phyloP scores from a whole-genome alignment of 1,140 invertebrate species.

The Protaetia brevitarsis region DNA sequence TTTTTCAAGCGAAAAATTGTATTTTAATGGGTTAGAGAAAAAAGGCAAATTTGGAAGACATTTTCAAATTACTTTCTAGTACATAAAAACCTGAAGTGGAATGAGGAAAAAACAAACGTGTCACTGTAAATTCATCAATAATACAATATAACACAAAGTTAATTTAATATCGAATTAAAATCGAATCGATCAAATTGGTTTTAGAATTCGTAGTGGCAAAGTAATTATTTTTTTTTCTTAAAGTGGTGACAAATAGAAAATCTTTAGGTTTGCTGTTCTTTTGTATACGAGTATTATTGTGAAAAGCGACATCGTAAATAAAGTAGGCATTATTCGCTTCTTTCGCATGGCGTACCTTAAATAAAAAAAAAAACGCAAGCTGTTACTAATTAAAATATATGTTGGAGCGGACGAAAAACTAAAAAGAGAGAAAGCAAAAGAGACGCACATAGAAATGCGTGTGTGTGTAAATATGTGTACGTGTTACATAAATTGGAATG shows the following conservation, averaged over 20 bases:
- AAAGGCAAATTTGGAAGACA: neutral
- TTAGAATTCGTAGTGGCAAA: too few species aligned
- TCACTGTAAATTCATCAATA: too few species aligned
- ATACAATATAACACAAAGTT: too few species aligned
- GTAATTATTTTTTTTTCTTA: too few species aligned
- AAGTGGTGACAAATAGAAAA: too few species aligned
- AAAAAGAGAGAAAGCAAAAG: constrained; percentile 16
- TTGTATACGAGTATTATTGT: too few species aligned
- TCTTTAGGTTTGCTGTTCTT: too few species aligned
- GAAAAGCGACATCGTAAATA: too few species aligned
- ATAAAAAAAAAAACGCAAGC: neutral
- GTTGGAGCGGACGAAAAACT: constrained; percentile 12
- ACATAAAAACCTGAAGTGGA: too few species aligned
- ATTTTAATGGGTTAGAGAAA: neutral
- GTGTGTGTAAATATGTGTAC: constrained; percentile 20
- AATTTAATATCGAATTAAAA: too few species aligned
- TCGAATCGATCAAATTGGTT: too few species aligned
- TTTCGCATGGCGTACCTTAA: neutral
- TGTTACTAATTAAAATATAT: constrained; percentile 16
- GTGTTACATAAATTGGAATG: constrained; percentile 27
- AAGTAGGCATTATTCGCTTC: neutral
- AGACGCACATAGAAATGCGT: neutral
- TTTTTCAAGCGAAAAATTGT: constrained; percentile 16
- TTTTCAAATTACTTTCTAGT: neutral
- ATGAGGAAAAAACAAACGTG: neutral